phyloP scores from a whole-genome alignment of 2,797 vertebrate genomes.

The Liasis olivaceus region DNA sequence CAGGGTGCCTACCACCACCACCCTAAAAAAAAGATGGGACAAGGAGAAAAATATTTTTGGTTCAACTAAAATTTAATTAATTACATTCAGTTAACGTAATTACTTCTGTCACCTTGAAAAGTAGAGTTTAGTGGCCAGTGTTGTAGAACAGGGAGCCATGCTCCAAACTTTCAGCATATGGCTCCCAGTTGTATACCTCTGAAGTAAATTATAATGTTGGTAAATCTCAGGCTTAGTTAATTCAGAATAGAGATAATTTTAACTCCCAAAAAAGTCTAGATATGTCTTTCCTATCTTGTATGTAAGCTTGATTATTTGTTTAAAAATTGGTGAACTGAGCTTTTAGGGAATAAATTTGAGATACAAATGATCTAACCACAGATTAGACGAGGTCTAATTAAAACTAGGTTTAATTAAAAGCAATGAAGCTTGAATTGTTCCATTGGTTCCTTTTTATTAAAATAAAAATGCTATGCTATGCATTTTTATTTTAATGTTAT shows the following conservation, averaged over 20 bases:
- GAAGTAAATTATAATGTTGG: neutral
- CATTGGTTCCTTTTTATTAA: neutral
- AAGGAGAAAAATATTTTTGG: neutral
- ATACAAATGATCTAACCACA: neutral
- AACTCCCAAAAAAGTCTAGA: neutral
- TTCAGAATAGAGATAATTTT: neutral
- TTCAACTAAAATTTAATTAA: neutral
- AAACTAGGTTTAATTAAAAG: neutral
- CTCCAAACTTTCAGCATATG: neutral
- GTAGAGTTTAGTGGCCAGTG: neutral
- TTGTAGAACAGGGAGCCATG: neutral
- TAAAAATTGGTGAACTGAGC: neutral
- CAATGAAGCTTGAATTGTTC: neutral
- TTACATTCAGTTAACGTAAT: neutral
- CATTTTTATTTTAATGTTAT: neutral
- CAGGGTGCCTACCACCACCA: neutral
- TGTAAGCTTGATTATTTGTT: neutral
- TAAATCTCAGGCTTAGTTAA: neutral
- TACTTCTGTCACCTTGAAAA: neutral
- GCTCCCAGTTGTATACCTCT: neutral
- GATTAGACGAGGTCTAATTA: neutral
- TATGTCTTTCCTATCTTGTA: neutral
- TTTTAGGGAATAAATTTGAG: neutral
- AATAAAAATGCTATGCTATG: neutral
- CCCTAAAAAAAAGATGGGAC: neutral